Evolutionary conservation across 2,888 invertebrate species (phyloP).

Genomic region (Chloromyia formosa): DNA sequence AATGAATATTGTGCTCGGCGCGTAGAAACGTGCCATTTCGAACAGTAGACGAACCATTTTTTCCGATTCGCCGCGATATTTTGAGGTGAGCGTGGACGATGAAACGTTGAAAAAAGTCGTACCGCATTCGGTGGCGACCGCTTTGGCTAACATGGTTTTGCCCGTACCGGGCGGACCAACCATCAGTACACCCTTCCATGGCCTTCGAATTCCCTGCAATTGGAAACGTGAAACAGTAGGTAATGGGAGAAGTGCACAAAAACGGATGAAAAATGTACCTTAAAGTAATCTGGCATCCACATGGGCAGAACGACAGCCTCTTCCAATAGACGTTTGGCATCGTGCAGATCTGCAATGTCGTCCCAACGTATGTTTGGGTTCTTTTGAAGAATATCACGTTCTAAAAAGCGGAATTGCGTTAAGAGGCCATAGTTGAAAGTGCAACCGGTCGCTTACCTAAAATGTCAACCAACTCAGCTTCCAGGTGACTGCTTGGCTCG

Average conservation of each 20-base stretch:
- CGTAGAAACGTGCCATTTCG: constrained; percentile 98
- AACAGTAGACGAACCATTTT: constrained; percentile 95
- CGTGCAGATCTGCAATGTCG: constrained; percentile 88
- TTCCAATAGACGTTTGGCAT: constrained; percentile 89
- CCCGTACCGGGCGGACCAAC: constrained; percentile 90
- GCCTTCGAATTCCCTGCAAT: constrained; percentile 85
- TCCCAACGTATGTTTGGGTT: constrained; percentile 97
- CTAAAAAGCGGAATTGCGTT: constrained; percentile 65
- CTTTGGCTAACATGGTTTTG: constrained; percentile 97
- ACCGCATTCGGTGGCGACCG: constrained; percentile 97
- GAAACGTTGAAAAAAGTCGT: constrained; percentile 98
- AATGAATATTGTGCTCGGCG: constrained; percentile 98
- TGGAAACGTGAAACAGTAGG: background rate
- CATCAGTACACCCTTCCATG: constrained; percentile 97
- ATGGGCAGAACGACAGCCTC: constrained; percentile 98
- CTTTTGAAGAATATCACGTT: constrained; percentile 95
- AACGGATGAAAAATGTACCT: constrained; percentile 68
- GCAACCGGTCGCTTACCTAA: constrained; percentile 72
- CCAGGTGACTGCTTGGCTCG: constrained; percentile 81
- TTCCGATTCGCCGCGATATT: constrained; percentile 99
- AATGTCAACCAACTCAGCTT: constrained; percentile 92
- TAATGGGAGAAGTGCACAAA: background rate
- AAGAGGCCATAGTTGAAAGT: no score
- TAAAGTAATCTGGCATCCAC: constrained; percentile 98
- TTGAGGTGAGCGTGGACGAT: constrained; percentile 96